phyloP scores from a whole-genome alignment of 2,797 vertebrate species.

The Tympanoctomys barrerae region DNA sequence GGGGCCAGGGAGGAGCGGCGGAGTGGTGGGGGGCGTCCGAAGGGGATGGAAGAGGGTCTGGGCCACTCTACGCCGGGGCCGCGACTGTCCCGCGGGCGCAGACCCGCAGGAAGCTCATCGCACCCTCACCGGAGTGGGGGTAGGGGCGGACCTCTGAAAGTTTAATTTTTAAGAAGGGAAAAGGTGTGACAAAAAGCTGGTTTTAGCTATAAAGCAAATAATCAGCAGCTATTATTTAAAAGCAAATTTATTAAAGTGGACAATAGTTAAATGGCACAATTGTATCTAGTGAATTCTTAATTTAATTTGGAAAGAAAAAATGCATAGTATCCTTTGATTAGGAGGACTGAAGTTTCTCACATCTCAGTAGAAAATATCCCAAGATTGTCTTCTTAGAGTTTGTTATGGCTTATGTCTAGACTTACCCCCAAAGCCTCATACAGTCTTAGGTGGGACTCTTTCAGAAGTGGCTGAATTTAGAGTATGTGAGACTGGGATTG shows the following conservation, averaged over 20 bases:
- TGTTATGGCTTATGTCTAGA: not conserved
- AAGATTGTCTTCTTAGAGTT: not conserved
- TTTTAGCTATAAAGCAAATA: not conserved
- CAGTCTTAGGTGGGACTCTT: too few species aligned
- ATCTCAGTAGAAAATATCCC: constrained; percentile 21
- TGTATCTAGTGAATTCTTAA: not conserved
- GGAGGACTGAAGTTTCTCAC: constrained; percentile 18
- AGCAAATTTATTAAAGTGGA: constrained; percentile 46
- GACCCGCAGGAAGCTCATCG: too few species aligned
- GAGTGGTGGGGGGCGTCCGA: too few species aligned
- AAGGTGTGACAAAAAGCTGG: not conserved
- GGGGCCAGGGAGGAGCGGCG: too few species aligned
- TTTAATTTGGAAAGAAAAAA: constrained; percentile 9
- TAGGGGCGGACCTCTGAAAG: too few species aligned
- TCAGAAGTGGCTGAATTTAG: too few species aligned
- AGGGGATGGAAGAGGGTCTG: too few species aligned
- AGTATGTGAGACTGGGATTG: too few species aligned
- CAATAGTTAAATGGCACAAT: not conserved
- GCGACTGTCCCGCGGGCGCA: too few species aligned
- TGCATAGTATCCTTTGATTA: not conserved
- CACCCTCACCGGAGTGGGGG: too few species aligned
- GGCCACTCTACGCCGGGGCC: too few species aligned
- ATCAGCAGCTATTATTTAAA: constrained; percentile 24
- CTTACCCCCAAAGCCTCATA: too few species aligned
- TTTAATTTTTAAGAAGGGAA: constrained; percentile 58